A percentile compares a stretch with the other conserved stretches of the same genome.
phyloP scores from a whole-genome alignment of 1,140 invertebrate genomes.

The Drosophila kanapiae region DNA sequence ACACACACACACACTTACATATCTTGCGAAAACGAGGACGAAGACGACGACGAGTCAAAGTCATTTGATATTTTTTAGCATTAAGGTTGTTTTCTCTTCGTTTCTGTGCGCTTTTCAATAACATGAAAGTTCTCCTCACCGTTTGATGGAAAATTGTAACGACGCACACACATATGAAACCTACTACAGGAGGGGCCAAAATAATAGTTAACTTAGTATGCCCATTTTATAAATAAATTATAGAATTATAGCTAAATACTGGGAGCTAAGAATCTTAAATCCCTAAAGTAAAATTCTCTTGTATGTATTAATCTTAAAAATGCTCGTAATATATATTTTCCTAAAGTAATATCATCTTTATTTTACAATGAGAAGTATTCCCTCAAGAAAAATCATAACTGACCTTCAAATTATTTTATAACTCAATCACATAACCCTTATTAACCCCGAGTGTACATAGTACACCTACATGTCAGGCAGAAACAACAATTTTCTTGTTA shows the following conservation, averaged over 20 bases:
- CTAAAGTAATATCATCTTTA: not conserved
- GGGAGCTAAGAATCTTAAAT: no score
- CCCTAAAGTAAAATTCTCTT: no score
- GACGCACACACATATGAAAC: slow-evolving; percentile 43
- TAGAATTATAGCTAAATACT: no score
- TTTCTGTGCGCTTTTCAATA: slow-evolving; percentile 70
- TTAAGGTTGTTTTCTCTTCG: slow-evolving; percentile 65
- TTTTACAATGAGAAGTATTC: not conserved
- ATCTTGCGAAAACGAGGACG: slow-evolving; percentile 24
- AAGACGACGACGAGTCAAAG: slow-evolving; percentile 39
- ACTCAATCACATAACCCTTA: not conserved
- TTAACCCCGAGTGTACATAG: slow-evolving; percentile 1
- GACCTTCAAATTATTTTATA: not conserved
- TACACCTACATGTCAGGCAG: slow-evolving; percentile 14
- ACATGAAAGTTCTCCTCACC: slow-evolving; percentile 69
- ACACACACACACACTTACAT: slow-evolving; percentile 7
- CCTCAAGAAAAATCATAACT: not conserved
- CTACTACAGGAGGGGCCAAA: not conserved
- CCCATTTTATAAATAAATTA: not conserved
- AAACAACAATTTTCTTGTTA: slow-evolving; percentile 59
- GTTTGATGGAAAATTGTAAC: slow-evolving; percentile 74
- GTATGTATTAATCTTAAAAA: not conserved
- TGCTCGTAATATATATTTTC: not conserved
- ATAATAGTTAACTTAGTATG: not conserved
- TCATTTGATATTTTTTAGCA: slow-evolving; percentile 71